phyloP scores from a whole-genome alignment of 2,888 invertebrate genomes.

The Pterostichus madidus region DNA sequence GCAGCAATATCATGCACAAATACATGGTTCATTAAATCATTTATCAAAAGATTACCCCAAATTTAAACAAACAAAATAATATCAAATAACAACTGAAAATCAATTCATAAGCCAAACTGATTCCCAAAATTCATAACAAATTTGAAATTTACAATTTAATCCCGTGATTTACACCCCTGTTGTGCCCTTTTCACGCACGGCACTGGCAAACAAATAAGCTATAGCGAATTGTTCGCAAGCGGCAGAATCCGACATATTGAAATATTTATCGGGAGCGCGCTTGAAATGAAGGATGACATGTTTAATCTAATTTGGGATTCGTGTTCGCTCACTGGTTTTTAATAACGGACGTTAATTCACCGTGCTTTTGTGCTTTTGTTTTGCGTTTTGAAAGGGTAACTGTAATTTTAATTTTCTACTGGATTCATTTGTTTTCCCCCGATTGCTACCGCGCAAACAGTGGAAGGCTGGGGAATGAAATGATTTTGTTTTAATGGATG shows the following conservation, averaged over 20 bases:
- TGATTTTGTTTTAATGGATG: slow-evolving; percentile 53
- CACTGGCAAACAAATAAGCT: slow-evolving; percentile 27
- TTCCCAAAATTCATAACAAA: slow-evolving; percentile 20
- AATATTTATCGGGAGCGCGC: slow-evolving; percentile 42
- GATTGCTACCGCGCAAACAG: slow-evolving; percentile 32
- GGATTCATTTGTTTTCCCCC: slow-evolving; percentile 62
- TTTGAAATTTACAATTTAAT: slow-evolving; percentile 16
- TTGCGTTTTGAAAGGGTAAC: slow-evolving; percentile 47
- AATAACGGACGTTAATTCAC: slow-evolving; percentile 59
- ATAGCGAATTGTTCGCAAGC: slow-evolving; percentile 1
- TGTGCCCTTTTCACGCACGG: background rate
- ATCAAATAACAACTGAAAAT: slow-evolving; percentile 13
- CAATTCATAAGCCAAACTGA: slow-evolving; percentile 36
- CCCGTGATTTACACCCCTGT: background rate
- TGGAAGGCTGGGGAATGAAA: slow-evolving; percentile 34
- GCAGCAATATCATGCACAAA: background rate
- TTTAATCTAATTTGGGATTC: slow-evolving; percentile 62
- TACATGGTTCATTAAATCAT: background rate
- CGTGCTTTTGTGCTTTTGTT: slow-evolving; percentile 58
- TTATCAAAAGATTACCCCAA: slow-evolving; percentile 17
- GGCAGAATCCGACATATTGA: slow-evolving; percentile 19
- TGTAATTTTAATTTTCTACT: slow-evolving; percentile 61
- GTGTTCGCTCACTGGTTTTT: slow-evolving; percentile 53
- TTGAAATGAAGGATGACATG: slow-evolving; percentile 59
- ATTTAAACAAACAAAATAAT: slow-evolving; percentile 27